A percentile compares a stretch with the other conserved stretches of the same genome.
These are phyloP conservation scores for Heteropelma amictum DNA, from an alignment of 2,888 invertebrate species.

Conservation along the genomic window DNA sequence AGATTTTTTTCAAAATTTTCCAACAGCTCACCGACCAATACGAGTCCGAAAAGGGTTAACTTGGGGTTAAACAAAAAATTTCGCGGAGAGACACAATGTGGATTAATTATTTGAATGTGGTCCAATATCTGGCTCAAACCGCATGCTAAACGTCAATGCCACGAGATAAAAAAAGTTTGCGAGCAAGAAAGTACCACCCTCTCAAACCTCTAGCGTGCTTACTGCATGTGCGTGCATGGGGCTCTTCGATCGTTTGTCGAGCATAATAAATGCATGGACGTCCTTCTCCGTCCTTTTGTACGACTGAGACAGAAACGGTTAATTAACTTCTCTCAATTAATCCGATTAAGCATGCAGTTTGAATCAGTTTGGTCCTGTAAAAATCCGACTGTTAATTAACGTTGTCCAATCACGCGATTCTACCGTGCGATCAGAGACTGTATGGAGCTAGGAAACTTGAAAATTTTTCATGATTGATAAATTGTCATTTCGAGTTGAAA, in stretches of 20 bases:
- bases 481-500: no score
- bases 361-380: slow-evolving; percentile 34
- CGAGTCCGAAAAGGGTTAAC: slow-evolving; percentile 9
- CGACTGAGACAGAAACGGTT: no score
- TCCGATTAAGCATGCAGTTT: slow-evolving; percentile 31
- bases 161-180: neutral
- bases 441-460: no score
- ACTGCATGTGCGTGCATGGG: slow-evolving; percentile 5
- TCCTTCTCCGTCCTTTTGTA: no score
- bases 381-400: neutral
- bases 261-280: neutral
- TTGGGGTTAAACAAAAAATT: neutral
- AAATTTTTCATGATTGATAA: no score
- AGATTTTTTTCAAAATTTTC: neutral
- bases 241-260: slow-evolving; percentile 24
- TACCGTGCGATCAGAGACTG: no score
- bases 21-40: no score
- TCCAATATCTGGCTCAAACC: slow-evolving; percentile 10
- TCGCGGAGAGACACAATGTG: neutral
- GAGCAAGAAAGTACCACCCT: neutral
- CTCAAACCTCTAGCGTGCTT: neutral
- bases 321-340: slow-evolving; percentile 43
- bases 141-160: no score
- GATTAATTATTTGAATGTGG: neutral
- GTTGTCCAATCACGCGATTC: no score